Evolutionary conservation across 1,140 invertebrate genomes (phyloP).

Genomic region (Scylla paramamosain): DNA sequence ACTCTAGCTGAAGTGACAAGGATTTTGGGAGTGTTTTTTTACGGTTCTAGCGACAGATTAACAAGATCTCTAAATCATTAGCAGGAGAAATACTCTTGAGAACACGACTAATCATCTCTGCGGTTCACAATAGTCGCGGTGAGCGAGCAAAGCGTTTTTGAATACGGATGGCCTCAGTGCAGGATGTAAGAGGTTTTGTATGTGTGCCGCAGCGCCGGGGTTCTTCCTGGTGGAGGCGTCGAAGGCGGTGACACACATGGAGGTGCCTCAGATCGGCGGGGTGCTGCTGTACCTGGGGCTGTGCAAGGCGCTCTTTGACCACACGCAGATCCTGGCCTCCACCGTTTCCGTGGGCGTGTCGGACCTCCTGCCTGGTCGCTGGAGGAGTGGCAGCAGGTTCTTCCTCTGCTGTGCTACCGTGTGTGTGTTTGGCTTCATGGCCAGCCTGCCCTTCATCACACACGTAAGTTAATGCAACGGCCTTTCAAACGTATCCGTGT

Average conservation of each 20-base stretch:
- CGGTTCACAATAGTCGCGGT: too few relatives aligned
- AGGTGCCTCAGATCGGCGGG: conserved; percentile 60
- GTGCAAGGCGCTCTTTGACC: conserved; percentile 57
- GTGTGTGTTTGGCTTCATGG: neutral
- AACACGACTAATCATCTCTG: too few relatives aligned
- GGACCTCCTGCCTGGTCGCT: conserved; percentile 53
- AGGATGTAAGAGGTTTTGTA: neutral
- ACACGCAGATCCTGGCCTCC: conserved; percentile 52
- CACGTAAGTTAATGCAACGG: neutral
- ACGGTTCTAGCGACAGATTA: too few relatives aligned
- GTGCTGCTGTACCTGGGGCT: conserved; percentile 46
- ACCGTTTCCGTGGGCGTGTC: conserved; percentile 55
- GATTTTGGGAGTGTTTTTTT: too few relatives aligned
- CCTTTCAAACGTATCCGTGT: neutral
- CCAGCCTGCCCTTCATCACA: conserved; percentile 40
- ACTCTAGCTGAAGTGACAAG: too few relatives aligned
- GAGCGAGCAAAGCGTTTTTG: too few relatives aligned
- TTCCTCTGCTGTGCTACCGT: conserved; percentile 27
- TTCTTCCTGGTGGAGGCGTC: conserved; percentile 63
- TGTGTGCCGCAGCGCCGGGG: conserved; percentile 39
- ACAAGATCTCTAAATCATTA: too few relatives aligned
- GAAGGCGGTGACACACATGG: conserved; percentile 29
- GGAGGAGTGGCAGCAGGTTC: conserved; percentile 27
- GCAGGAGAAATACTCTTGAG: too few relatives aligned
- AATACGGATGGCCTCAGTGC: too few relatives aligned